These are phyloP conservation scores for Xenopus borealis DNA, from an alignment of 2,113 vertebrate species.

Conservation along the genomic window DNA sequence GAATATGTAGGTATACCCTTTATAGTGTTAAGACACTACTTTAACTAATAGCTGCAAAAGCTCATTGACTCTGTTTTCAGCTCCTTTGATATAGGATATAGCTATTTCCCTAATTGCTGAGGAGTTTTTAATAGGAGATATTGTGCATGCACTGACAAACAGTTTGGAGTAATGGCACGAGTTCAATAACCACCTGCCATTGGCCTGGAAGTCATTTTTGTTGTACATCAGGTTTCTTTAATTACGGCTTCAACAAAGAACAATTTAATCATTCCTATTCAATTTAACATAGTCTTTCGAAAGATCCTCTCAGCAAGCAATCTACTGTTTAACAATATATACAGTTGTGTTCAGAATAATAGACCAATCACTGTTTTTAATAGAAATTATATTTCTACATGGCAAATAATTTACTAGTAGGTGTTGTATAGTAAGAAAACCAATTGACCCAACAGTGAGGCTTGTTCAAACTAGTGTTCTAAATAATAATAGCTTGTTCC, in stretches of 20 bases:
- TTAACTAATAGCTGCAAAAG: conserved; percentile 18
- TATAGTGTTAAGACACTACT: conserved; percentile 10
- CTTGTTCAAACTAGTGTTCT: too few relatives aligned
- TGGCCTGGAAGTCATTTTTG: conserved; percentile 20
- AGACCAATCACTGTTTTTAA: too few relatives aligned
- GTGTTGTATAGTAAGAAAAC: too few relatives aligned
- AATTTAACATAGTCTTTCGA: conserved; percentile 10
- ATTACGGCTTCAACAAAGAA: conserved; percentile 26
- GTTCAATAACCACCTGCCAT: conserved; percentile 10
- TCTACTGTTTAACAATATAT: background rate
- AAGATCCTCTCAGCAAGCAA: background rate
- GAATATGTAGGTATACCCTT: conserved; percentile 5
- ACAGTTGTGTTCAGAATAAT: too few relatives aligned
- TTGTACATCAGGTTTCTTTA: conserved; percentile 19
- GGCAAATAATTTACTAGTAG: too few relatives aligned
- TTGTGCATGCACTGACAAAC: conserved; percentile 22
- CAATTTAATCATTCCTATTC: conserved; percentile 1
- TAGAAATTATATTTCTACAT: too few relatives aligned
- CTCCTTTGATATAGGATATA: conserved; percentile 23
- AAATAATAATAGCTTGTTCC: too few relatives aligned
- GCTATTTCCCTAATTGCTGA: conserved; percentile 16
- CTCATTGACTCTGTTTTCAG: conserved; percentile 23
- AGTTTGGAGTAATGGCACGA: conserved; percentile 7
- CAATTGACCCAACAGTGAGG: too few relatives aligned
- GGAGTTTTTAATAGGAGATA: conserved; percentile 20